Evolutionary conservation across 2,113 vertebrate genomes (phyloP).

Genomic region (Petrocephalus microphthalmus): DNA sequence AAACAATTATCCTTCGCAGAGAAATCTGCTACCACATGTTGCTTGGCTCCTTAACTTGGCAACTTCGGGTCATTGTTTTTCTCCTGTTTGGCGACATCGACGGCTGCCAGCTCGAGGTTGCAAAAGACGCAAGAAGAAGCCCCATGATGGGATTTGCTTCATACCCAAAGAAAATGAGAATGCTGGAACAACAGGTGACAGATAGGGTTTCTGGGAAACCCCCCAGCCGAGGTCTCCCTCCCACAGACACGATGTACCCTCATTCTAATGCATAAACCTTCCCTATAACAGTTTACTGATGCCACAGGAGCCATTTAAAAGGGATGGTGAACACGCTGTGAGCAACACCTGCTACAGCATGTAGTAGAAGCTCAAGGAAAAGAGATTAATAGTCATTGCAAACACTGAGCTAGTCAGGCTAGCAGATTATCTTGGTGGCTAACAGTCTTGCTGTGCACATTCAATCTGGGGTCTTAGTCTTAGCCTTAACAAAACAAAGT

Average conservation of each 20-base stretch:
- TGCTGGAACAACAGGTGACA: background rate
- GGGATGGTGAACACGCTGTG: background rate
- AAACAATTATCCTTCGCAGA: background rate
- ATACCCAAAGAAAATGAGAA: background rate
- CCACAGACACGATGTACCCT: background rate
- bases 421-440: background rate
- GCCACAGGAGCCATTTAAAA: background rate
- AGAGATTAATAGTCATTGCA: background rate
- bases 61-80: background rate
- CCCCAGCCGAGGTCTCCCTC: background rate
- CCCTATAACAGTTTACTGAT: background rate
- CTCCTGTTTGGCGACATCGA: background rate
- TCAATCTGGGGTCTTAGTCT: background rate
- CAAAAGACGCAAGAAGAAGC: background rate
- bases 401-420: background rate
- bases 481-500: background rate
- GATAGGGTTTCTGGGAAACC: background rate
- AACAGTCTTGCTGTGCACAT: background rate
- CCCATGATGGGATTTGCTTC: background rate
- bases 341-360: background rate
- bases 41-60: background rate
- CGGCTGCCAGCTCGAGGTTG: background rate
- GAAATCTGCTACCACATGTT: background rate
- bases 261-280: background rate
- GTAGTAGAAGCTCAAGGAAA: background rate